A percentile compares a stretch with the other conserved stretches of the same genome.
phyloP scores from a whole-genome alignment of 2,888 invertebrate genomes.

The Eilema depressum region DNA sequence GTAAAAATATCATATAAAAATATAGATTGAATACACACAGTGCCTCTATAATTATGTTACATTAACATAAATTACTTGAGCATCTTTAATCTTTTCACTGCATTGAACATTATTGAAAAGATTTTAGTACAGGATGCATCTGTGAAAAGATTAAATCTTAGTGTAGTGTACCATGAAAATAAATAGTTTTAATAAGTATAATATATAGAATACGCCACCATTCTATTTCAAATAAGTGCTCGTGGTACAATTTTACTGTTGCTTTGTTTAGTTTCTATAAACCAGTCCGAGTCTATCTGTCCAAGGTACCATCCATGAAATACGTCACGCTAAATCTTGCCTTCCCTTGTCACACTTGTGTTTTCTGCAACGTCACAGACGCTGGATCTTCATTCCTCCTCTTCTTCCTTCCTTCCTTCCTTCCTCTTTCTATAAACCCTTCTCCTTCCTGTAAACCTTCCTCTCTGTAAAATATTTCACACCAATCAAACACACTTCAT shows the following conservation, averaged over 20 bases:
- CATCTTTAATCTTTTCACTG: slow-evolving; percentile 82
- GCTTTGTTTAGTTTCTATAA: slow-evolving; percentile 49
- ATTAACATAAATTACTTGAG: slow-evolving; percentile 87
- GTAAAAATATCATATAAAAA: slow-evolving; percentile 77
- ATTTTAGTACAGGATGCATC: slow-evolving; percentile 47
- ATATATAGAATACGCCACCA: slow-evolving; percentile 69
- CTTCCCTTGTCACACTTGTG: neutral
- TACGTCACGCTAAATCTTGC: neutral
- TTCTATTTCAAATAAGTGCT: slow-evolving; percentile 68
- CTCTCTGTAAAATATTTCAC: slow-evolving; percentile 33
- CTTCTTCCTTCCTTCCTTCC: no score
- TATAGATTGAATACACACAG: slow-evolving; percentile 86
- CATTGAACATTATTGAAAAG: slow-evolving; percentile 41
- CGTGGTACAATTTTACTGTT: slow-evolving; percentile 70
- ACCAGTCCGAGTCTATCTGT: slow-evolving; percentile 51
- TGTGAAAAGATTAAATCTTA: slow-evolving; percentile 82
- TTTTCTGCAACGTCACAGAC: neutral
- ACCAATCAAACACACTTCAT: neutral
- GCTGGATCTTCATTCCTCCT: neutral
- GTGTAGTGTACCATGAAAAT: slow-evolving; percentile 79
- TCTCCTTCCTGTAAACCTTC: slow-evolving; percentile 15
- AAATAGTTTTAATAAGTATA: slow-evolving; percentile 74
- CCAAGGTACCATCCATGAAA: slow-evolving; percentile 7
- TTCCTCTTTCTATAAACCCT: neutral
- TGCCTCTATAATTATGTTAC: slow-evolving; percentile 88